Evolutionary conservation across 2,888 invertebrate genomes (phyloP), one percentile per base, ranked within the genome.

Genomic region (Xylota segnis): DNA sequence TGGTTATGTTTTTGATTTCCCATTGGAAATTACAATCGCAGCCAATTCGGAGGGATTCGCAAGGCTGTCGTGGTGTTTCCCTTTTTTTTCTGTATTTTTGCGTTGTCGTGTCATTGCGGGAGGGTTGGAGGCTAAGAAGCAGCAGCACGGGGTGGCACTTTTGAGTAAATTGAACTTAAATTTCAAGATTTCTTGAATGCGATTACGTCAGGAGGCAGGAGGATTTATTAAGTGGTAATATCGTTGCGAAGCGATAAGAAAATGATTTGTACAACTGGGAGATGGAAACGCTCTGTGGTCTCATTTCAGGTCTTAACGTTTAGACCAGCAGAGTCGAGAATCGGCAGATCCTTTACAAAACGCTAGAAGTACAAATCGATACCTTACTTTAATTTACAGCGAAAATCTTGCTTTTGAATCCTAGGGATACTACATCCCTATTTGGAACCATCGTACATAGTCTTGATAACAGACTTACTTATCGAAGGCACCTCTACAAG

Each of bases 21-120:
- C 78, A 78, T 78, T 77, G 83, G 77, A 83, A 83, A 83, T 83
- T 83, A 72, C 78, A 78, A 61, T 78, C 72, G 71, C 76, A 68
- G 76, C 66, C 66, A 76, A 76, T 76, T 76, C 59, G 50, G 50
- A 61, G 27, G 52, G 47, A 77, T 52, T 65, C 65, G 27, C 40
- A 2, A 23, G 18, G 45, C 45, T 58, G 37, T 7, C 56, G 18
- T 6, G 45, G 32, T 66, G 66, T 54, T 16, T 34, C n/a, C 43
- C 2, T 14, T 23, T 43, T 50, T 5, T 34, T 18, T 37, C 5
- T 23, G 9, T n/a, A 14, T 58, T 59, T 59, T 27, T 40, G 12
- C 12, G n/a, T 29, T 66, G 66, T 50, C 58, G 45, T 54, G 56
- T 40, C 27, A 56, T 34, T 74, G 61, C 5, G 18, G 47, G 16